Base-by-base conservation (phyloP, 1,140 invertebrate genomes). In the Drosophila parabipectinata region DNA sequence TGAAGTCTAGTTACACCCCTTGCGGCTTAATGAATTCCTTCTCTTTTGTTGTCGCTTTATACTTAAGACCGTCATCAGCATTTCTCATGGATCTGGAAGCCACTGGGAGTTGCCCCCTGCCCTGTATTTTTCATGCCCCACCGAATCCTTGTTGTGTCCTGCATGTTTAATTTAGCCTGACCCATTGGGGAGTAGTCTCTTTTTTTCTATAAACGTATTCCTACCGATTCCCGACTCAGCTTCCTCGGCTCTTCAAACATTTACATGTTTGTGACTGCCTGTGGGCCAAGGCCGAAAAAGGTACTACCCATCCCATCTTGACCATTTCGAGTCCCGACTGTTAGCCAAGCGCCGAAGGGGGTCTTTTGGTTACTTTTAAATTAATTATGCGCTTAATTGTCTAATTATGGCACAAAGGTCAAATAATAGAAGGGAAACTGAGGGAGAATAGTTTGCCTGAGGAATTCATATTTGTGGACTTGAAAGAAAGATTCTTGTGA, bases 301-400 rank as follows among this genome's bases (percentile, higher is more conserved):
- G 58, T 69, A 72, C 54, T 48, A 7, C n/a, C 39, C 39, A 10
- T 44, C 14, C 41, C 37, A 28, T 53, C 41, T 34, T 52, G 37
- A 12, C 48, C 47, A 52, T 51, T 58, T 58, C 9, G 15, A 6
- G 32, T 24, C 12, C 45, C 32, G 9, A 61, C 45, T 30, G 48
- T 41, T 41, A 32, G 28, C 60, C 39, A 21, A 64, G 26, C 28
- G 50, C 45, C 67, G 2, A 24, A n/a, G 45, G 34, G 32, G 32
- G 26, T 52, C 57, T 32, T 71, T 37, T 63, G 60, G 54, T 73
- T 72, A 62, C 60, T 79, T 79, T 82, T 79, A 76, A 79, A 88
- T 83, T 82, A 87, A 87, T 87, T 88, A 82, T 81, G 74, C 66
- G 75, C 72, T 79, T 83, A 88, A 88, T 87, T 83, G 76, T 83